These are phyloP conservation scores for Orgyia antiqua DNA, from an alignment of 2,888 invertebrate species.

Conservation along the genomic window DNA sequence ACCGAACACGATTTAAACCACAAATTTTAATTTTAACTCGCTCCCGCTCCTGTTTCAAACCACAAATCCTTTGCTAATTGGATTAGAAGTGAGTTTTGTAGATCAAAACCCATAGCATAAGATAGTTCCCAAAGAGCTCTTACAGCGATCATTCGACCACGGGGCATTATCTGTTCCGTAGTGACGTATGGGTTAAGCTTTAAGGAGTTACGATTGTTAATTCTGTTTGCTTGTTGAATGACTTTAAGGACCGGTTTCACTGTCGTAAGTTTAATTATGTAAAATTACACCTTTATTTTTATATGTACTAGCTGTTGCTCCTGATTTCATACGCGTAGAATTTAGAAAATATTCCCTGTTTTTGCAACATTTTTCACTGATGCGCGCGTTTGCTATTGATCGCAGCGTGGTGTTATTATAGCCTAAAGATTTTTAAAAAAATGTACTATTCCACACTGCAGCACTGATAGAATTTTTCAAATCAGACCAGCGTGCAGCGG, in stretches of 20 bases:
- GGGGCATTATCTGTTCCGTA: conserved; percentile 11
- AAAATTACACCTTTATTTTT: too few relatives aligned
- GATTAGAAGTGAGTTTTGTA: conserved; percentile 49
- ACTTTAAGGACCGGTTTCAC: conserved; percentile 7
- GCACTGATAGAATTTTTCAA: too few relatives aligned
- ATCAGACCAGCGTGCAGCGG: too few relatives aligned
- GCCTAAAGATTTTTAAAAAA: too few relatives aligned
- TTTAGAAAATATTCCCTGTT: too few relatives aligned
- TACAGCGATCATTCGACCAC: conserved; percentile 22
- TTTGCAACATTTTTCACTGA: too few relatives aligned
- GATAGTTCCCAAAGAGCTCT: conserved; percentile 25
- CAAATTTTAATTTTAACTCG: conserved; percentile 8
- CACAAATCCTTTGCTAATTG: conserved; percentile 42
- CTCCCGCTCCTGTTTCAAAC: conserved; percentile 25
- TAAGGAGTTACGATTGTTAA: conserved; percentile 6
- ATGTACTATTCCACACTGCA: too few relatives aligned
- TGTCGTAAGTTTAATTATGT: too few relatives aligned
- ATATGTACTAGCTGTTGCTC: too few relatives aligned
- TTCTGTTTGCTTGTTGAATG: conserved; percentile 11
- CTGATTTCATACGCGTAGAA: too few relatives aligned
- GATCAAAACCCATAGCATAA: conserved; percentile 31
- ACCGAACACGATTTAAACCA: conserved; percentile 1
- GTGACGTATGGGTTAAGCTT: conserved; percentile 8
- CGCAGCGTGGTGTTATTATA: too few relatives aligned
- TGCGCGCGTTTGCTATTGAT: too few relatives aligned